Percentiles rank a stretch among this genome's conserved stretches.
phyloP scores from a whole-genome alignment of 2,888 invertebrate species.

The Sympetrum striolatum region DNA sequence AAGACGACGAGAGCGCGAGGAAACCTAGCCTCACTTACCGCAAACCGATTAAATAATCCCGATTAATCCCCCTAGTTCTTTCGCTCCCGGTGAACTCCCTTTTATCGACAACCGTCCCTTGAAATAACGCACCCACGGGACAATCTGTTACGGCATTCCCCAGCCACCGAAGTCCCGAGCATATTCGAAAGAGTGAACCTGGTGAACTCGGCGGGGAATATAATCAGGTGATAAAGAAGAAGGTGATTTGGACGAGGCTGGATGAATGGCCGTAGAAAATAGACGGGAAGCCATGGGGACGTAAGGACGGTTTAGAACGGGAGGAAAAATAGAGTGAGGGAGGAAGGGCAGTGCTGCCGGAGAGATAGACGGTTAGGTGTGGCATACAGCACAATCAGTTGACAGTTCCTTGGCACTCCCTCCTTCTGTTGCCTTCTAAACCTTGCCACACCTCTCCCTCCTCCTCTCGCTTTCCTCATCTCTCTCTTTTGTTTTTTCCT shows the following conservation, averaged over 20 bases:
- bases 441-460: background rate
- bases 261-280: background rate
- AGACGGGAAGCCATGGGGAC: background rate
- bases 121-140: background rate
- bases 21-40: background rate
- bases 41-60: background rate
- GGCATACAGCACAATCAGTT: slow-evolving; percentile 39
- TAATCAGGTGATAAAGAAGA: background rate
- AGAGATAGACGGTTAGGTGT: slow-evolving; percentile 39
- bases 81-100: background rate
- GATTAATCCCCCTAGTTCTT: background rate
- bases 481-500: background rate
- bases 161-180: background rate
- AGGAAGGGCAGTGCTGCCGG: background rate
- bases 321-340: background rate
- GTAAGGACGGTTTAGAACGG: background rate
- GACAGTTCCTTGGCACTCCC: slow-evolving; percentile 36
- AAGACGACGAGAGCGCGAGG: background rate
- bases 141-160: background rate
- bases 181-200: background rate
- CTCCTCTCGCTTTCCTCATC: background rate
- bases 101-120: background rate
- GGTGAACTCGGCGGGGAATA: background rate
- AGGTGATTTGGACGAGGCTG: slow-evolving; percentile 9
- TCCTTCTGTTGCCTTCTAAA: background rate